Percentiles rank a stretch among this genome's conserved stretches.
Evolutionary conservation across 2,888 invertebrate species (phyloP).

Genomic region (Congeria kusceri): DNA sequence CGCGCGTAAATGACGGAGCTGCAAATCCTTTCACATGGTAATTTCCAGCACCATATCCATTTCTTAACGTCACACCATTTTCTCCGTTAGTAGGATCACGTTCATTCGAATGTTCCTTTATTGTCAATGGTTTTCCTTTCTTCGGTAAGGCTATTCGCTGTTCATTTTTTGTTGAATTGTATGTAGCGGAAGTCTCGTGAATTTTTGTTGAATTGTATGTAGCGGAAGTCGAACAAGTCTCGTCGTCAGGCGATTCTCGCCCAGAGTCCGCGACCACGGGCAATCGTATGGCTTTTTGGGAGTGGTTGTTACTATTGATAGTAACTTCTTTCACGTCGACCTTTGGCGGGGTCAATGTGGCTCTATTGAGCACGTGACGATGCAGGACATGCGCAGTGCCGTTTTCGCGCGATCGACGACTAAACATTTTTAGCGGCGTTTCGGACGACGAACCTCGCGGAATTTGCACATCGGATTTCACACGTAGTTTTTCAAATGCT

Average conservation of each 20-base stretch:
- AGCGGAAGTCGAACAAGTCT: conserved; percentile 60
- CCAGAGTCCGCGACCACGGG: conserved; percentile 38
- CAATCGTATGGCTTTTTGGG: conserved; percentile 42
- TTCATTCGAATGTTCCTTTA: conserved; percentile 24
- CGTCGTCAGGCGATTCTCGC: conserved; percentile 25
- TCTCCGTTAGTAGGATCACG: background rate
- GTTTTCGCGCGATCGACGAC: conserved; percentile 27
- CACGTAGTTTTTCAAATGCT: background rate
- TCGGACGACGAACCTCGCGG: background rate
- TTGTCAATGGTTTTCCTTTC: conserved; percentile 48
- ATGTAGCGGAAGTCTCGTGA: conserved; percentile 64
- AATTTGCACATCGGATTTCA: background rate
- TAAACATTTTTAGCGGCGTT: conserved; percentile 29
- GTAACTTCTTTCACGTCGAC: conserved; percentile 19
- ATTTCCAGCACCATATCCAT: background rate
- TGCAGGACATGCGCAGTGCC: conserved; percentile 57
- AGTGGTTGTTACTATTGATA: conserved; percentile 4
- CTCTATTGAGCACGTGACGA: conserved; percentile 39
- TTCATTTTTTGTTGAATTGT: conserved; percentile 55
- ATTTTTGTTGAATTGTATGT: conserved; percentile 58
- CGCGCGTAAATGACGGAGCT: conserved; percentile 35
- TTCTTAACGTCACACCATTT: background rate
- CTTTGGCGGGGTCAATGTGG: conserved; percentile 21
- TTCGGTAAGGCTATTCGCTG: conserved; percentile 42
- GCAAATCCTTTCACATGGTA: background rate